Evolutionary conservation across 2,797 vertebrate genomes (phyloP).

Genomic region (Lerista edwardsae): DNA sequence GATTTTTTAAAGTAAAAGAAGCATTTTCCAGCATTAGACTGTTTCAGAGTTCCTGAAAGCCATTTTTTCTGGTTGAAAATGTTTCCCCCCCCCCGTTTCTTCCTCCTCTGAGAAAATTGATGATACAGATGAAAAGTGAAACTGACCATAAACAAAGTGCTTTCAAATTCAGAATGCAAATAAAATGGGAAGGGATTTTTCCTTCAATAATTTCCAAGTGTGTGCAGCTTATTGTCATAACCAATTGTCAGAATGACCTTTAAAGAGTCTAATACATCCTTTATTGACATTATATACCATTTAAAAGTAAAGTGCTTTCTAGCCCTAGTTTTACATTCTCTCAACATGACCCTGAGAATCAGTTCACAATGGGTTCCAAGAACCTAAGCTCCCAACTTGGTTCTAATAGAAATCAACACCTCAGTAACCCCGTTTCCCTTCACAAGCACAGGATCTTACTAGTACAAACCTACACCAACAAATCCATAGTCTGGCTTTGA

Average conservation of each 20-base stretch:
- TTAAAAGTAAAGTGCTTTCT: not conserved
- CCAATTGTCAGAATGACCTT: constrained; percentile 24
- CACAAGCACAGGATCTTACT: fast-evolving
- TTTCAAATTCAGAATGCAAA: constrained; percentile 34
- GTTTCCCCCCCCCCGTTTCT: fast-evolving
- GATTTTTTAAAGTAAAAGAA: constrained; percentile 46
- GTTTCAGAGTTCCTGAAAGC: not conserved
- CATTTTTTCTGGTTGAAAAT: constrained; percentile 18
- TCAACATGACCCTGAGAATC: not conserved
- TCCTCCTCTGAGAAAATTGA: constrained; percentile 40
- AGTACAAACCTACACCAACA: not conserved
- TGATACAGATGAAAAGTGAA: constrained; percentile 26
- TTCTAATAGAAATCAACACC: not conserved
- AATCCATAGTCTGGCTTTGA: not conserved
- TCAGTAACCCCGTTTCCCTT: not conserved
- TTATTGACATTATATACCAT: not conserved
- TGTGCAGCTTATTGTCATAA: not conserved
- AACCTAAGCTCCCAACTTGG: fast-evolving
- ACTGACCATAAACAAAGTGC: constrained; percentile 13
- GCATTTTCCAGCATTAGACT: constrained; percentile 48
- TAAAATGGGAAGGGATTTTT: constrained; percentile 23
- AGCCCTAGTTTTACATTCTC: not conserved
- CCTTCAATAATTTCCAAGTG: constrained; percentile 7
- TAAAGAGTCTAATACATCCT: not conserved
- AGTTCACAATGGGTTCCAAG: not conserved